Conservation (phyloP, 2,797 vertebrate species). For the Pelochelys cantorii region DNA sequence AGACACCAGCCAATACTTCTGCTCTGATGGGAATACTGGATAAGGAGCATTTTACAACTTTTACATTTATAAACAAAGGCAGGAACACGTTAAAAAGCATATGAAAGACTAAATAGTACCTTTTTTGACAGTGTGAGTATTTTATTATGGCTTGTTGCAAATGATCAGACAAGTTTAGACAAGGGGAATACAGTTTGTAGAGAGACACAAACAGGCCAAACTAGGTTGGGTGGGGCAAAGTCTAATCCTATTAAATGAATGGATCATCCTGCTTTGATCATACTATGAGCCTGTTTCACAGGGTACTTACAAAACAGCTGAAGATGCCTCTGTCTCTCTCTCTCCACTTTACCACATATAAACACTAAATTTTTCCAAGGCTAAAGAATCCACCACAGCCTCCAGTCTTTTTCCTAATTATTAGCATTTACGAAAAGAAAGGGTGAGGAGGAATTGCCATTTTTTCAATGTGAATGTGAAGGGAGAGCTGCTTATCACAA, state of each 20-base stretch:
- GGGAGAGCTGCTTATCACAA: conserved; percentile 78
- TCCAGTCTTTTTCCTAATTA: conserved; percentile 70
- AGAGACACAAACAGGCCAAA: conserved; percentile 53
- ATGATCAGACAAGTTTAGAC: conserved; percentile 26
- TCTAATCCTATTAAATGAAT: conserved; percentile 54
- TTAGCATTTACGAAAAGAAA: conserved; percentile 78
- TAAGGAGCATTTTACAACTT: neutral
- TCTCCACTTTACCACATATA: conserved; percentile 37
- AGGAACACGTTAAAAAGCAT: conserved; percentile 7
- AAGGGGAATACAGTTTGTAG: neutral
- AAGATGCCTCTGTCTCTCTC: neutral
- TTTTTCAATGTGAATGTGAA: conserved; percentile 76
- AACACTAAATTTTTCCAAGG: conserved; percentile 44
- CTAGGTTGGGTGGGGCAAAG: conserved; percentile 48
- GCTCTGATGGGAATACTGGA: neutral
- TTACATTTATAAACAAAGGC: neutral
- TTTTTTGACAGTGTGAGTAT: fast-evolving
- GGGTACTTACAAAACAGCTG: neutral
- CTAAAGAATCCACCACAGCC: conserved; percentile 63
- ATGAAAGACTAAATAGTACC: neutral
- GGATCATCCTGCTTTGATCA: conserved; percentile 28
- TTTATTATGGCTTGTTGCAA: neutral
- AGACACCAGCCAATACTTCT: neutral
- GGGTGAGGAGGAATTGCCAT: conserved; percentile 44
- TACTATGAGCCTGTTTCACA: neutral